Evolutionary conservation across 2,113 vertebrate genomes (phyloP).

Genomic region (Oxyura jamaicensis): DNA sequence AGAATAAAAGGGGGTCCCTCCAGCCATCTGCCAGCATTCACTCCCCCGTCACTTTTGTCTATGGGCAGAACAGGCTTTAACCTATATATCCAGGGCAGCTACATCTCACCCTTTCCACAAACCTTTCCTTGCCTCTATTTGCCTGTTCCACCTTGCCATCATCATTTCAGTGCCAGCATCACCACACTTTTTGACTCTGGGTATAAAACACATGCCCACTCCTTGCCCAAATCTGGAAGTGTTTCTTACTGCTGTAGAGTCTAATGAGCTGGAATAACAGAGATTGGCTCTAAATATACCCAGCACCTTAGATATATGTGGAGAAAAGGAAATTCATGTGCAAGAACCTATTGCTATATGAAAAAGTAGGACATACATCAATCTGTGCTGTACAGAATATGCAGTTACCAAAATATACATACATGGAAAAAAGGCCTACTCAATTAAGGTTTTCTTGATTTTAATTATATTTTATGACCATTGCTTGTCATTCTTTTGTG

Average conservation of each 20-base stretch:
- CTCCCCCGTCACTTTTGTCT: not conserved
- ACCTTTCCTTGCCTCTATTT: not conserved
- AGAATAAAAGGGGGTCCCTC: fast-evolving
- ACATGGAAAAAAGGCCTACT: not conserved
- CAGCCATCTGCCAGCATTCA: not conserved
- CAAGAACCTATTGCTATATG: not conserved
- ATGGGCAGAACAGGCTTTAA: not conserved
- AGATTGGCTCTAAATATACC: not conserved
- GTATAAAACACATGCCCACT: too few species aligned
- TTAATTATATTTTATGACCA: not conserved
- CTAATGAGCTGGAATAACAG: too few species aligned
- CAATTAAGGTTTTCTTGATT: slow-evolving; percentile 5
- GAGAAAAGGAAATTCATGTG: not conserved
- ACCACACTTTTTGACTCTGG: not conserved
- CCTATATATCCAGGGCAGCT: not conserved
- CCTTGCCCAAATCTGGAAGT: not conserved
- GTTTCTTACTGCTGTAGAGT: not conserved
- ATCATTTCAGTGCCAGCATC: not conserved
- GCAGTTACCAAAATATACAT: not conserved
- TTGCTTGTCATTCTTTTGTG: slow-evolving; percentile 1
- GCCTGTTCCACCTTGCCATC: not conserved
- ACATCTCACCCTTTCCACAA: not conserved
- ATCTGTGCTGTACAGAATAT: not conserved
- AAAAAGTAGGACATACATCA: not conserved
- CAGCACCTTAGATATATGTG: not conserved